Base-by-base conservation (phyloP, 2,113 vertebrate genomes). In the Lates calcarifer region DNA sequence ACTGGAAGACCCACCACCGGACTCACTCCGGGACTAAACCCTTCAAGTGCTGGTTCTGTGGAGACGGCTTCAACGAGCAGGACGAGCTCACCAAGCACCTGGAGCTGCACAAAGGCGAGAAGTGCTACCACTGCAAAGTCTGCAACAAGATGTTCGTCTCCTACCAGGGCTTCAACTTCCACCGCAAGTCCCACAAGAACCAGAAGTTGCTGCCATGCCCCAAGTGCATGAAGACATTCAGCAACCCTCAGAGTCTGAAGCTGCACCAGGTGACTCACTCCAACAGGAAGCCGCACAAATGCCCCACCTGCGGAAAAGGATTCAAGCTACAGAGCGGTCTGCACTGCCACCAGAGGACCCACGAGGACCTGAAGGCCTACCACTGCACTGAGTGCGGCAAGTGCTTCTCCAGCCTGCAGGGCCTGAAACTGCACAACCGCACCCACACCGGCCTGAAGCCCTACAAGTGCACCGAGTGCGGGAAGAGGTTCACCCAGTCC, bases 401-500 rank as follows among this genome's bases (percentile, higher is more conserved):
- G 74, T 72, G 77, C 2, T 93, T 93, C 79, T 89, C 89, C 86
- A 91, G 89, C 69, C 86, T 91, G 67, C 87, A 90, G 83, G 86
- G 86, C 3, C 77, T 93, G 56, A 93, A 92, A 79, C 85, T 91
- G 39, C 92, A 93, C 62, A 51, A 91, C 81, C 89, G 89, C 35
- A 91, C 89, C 0, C 92, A 93, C 90, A 91, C 86, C 0, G 92
- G 90, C 1, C 84, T 91, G 17, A 91, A 90, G 47, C 90, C 92
- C 17, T 93, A 85, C 87, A 49, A 28, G 5, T 93, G 92, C 57
- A 11, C 53, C 0, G 78, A 85, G 51, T 93, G 92, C 14, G 92
- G 89, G 9, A 93, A 93, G 86, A 77, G 87, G 20, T 93, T 93
- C 90, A 93, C 87, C 1, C 92, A 93, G 84, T 84, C 89, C 0